phyloP scores from a whole-genome alignment of 2,113 vertebrate species.

The Calypte anna region DNA sequence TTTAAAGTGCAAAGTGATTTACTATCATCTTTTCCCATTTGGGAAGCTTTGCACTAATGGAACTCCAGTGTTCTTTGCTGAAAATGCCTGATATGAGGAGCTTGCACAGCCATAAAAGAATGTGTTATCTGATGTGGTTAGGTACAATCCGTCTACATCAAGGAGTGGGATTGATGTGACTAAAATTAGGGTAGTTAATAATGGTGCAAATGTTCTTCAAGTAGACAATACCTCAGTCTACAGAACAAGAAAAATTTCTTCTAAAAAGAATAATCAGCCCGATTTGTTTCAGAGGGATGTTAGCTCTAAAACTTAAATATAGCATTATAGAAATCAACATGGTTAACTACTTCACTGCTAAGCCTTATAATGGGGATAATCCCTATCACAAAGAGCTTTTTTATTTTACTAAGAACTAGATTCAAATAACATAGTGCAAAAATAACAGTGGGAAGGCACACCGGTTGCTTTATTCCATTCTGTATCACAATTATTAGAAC shows the following conservation, averaged over 20 bases:
- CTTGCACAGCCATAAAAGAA: slow-evolving; percentile 21
- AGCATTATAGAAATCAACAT: slow-evolving; percentile 30
- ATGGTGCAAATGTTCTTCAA: slow-evolving; percentile 52
- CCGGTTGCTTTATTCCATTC: not conserved
- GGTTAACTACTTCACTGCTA: slow-evolving; percentile 49
- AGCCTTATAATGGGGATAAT: slow-evolving; percentile 9
- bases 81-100: slow-evolving; percentile 15
- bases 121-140: slow-evolving; percentile 17
- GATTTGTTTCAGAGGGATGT: slow-evolving; percentile 41
- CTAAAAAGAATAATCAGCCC: slow-evolving; percentile 44
- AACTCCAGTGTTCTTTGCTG: slow-evolving; percentile 40
- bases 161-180: slow-evolving; percentile 48
- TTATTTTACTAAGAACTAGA: not conserved
- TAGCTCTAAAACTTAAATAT: slow-evolving; percentile 48
- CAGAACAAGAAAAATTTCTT: slow-evolving; percentile 37
- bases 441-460: not conserved
- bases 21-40: not conserved
- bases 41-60: slow-evolving; percentile 18
- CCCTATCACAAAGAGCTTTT: slow-evolving; percentile 10
- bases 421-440: not conserved
- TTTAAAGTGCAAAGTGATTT: not conserved
- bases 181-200: slow-evolving; percentile 58
- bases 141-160: slow-evolving; percentile 20
- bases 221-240: slow-evolving; percentile 51
- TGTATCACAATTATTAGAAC: not conserved